Evolutionary conservation across 1,140 invertebrate species (phyloP), one percentile per base, ranked within the genome.

Genomic region (Drosophila kohkoa): DNA sequence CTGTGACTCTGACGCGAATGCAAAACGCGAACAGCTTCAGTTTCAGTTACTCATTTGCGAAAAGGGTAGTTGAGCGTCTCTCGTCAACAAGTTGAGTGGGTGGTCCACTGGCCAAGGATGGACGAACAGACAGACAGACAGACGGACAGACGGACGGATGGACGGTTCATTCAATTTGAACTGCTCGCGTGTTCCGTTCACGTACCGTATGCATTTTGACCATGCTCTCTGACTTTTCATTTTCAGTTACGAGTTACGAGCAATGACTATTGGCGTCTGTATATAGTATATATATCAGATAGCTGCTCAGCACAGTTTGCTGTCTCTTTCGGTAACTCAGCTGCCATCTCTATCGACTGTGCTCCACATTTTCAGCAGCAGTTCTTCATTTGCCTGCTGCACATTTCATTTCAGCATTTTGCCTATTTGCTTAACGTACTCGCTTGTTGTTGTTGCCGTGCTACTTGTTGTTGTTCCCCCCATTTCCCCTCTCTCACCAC

Each of bases 371-470:
- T 73, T 8, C 35, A 38, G 35, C 35, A 38, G 35, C 58, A 54
- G 78, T 86, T 71, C 82, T 75, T 81, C 82, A 81, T 86, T 87
- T 79, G 75, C 66, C 45, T 73, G 75, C 71, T 77, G 75, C 64
- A 77, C 48, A 73, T 82, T 74, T 78, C 66, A 71, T 77, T 71
- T 79, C 77, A 75, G 58, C 69, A 54, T 71, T 73, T 87, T 77
- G 74, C 83, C 75, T 88, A 80, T 81, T 81, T 88, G 85, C 82
- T 85, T 80, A 83, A 89, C 74, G 75, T 81, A 65, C 83, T 67
- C 74, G 58, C 68, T 70, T 77, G 66, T 75, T 71, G 76, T 65
- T 76, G 60, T 49, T 72, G 70, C 20, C 72, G 81, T 77, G 69
- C 68, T 76, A 71, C 60, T 66, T 76, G 60, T 55, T 72, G 54